Evolutionary conservation across 2,888 invertebrate genomes (phyloP), one percentile per base, ranked within the genome.

Genomic region (Holacanthella duospinosa): DNA sequence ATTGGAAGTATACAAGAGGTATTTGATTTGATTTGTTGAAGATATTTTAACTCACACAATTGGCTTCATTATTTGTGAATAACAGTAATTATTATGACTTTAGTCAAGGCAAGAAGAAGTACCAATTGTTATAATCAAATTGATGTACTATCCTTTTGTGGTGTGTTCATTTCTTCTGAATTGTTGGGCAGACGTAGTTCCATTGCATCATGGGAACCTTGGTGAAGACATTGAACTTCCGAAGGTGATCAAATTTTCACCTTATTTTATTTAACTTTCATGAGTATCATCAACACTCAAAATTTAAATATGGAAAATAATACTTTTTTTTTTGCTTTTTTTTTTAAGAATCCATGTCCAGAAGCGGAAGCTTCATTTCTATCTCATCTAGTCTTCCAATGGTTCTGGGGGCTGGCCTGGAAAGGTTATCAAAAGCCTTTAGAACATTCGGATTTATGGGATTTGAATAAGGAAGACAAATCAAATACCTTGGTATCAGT

Each of bases 281-380:
- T n/a, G n/a, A n/a, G n/a, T n/a, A n/a, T n/a, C n/a, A n/a, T n/a
- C n/a, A n/a, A n/a, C n/a, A n/a, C n/a, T n/a, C n/a, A n/a, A n/a
- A n/a, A n/a, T n/a, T n/a, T n/a, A n/a, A 36, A 12, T 12, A 36
- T 12, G 6, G 16, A 6, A 36, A 36, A 16, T n/a, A n/a, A n/a
- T n/a, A n/a, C n/a, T 12, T 36, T 36, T 36, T 36, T 36, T 36
- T 36, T 16, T 36, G 6, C 36, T 12, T n/a, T n/a, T 12, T 16
- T 36, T 36, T 36, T 36, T n/a, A 9, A 93, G 85, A 87, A 86
- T 75, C 87, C 88, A 75, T 93, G 93, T 75, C 95, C 95, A 24
- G 94, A 96, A 77, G 81, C 83, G 66, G 80, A 82, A 25, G 85
- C 92, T 27, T 91, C 93, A 61, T 95, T 92, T 77, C 83, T 93